A percentile compares a stretch with the other conserved stretches of the same genome.
Evolutionary conservation across 2,888 invertebrate genomes (phyloP).

Genomic region (Netelia virgata): DNA sequence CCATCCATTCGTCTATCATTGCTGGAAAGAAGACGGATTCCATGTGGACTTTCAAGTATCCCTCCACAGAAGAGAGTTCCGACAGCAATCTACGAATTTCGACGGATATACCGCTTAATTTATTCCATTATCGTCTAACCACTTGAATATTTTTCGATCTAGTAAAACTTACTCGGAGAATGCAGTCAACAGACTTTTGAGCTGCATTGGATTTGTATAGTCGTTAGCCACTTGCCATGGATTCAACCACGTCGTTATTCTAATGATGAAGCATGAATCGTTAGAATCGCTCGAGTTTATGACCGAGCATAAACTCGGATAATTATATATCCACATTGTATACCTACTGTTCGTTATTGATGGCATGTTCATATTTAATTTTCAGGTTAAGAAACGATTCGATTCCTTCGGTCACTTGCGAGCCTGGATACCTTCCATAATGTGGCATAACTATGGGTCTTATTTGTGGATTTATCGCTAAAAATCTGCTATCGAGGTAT

Average conservation of each 20-base stretch:
- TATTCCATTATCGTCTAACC: no score
- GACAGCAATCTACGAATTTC: slow-evolving; percentile 84
- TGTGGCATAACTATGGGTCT: slow-evolving; percentile 84
- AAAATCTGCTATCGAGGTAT: slow-evolving; percentile 82
- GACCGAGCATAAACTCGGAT: slow-evolving; percentile 10
- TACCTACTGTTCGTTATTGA: slow-evolving; percentile 87
- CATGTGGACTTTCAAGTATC: slow-evolving; percentile 86
- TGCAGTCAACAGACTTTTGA: slow-evolving; percentile 87
- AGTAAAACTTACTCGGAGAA: slow-evolving; percentile 87
- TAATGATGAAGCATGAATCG: slow-evolving; percentile 82
- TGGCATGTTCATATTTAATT: slow-evolving; percentile 85
- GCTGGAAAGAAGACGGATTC: slow-evolving; percentile 86
- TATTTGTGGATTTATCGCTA: slow-evolving; percentile 82
- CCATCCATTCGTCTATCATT: slow-evolving; percentile 88
- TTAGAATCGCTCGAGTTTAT: no score
- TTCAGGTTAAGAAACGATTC: slow-evolving; percentile 86
- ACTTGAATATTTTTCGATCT: no score
- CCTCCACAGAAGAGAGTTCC: slow-evolving; percentile 86
- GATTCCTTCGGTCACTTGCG: slow-evolving; percentile 84
- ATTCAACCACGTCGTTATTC: slow-evolving; percentile 90
- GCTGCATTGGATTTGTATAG: slow-evolving; percentile 89
- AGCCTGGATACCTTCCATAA: slow-evolving; percentile 84
- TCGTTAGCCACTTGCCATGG: slow-evolving; percentile 89
- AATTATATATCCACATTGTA: not conserved
- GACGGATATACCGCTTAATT: not conserved